phyloP scores from a whole-genome alignment of 2,797 vertebrate genomes.

The Gastrophryne carolinensis region DNA sequence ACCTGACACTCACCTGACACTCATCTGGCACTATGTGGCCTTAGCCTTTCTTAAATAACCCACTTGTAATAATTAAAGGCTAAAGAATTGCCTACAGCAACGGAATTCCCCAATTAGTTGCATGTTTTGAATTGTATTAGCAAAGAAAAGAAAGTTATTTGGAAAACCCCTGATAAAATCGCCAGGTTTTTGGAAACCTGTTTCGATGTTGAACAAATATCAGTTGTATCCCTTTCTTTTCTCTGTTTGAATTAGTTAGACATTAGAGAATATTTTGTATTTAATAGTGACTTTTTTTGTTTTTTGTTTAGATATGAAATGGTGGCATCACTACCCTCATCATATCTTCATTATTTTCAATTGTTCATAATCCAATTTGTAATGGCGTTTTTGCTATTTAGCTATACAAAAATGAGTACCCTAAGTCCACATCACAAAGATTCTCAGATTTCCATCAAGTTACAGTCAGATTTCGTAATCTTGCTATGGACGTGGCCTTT shows the following conservation, averaged over 20 bases:
- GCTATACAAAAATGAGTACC: not conserved
- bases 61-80: too few relatives aligned
- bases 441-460: not conserved
- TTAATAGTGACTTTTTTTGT: not conserved
- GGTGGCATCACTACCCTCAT: not conserved
- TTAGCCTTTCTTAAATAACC: too few relatives aligned
- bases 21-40: too few relatives aligned
- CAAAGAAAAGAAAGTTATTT: too few relatives aligned
- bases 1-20: too few relatives aligned
- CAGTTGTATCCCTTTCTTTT: not conserved
- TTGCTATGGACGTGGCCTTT: conserved; percentile 43
- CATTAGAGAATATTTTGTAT: not conserved
- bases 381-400: not conserved
- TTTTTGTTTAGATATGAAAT: not conserved
- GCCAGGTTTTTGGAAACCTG: too few relatives aligned
- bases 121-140: too few relatives aligned
- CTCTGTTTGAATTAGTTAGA: not conserved
- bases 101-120: too few relatives aligned
- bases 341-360: not conserved
- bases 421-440: too few relatives aligned
- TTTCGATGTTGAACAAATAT: too few relatives aligned
- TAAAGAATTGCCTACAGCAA: too few relatives aligned
- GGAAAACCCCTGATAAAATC: too few relatives aligned
- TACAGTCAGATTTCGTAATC: not conserved
- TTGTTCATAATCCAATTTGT: not conserved